A percentile compares a stretch with the other conserved stretches of the same genome.
phyloP scores from a whole-genome alignment of 2,797 vertebrate species.

The Coreius guichenoti region DNA sequence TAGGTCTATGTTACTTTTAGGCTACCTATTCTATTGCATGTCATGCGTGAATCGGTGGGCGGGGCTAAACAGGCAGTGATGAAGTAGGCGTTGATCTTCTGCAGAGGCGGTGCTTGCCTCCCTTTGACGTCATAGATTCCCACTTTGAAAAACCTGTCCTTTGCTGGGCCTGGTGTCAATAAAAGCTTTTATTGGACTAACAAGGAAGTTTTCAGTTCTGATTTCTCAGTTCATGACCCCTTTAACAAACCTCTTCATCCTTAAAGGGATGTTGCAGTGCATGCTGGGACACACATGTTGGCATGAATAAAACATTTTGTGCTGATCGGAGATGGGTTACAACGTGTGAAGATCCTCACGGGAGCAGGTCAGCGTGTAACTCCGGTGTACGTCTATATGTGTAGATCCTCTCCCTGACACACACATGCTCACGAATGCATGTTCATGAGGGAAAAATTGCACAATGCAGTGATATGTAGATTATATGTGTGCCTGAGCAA shows the following conservation, averaged over 20 bases:
- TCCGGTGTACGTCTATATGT: neutral
- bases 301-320: constrained; percentile 19
- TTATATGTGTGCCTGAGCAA: constrained; percentile 43
- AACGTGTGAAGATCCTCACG: neutral
- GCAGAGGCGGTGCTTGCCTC: no score
- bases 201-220: no score
- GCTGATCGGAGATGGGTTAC: neutral
- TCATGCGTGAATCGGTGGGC: no score
- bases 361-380: neutral
- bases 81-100: no score
- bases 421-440: neutral
- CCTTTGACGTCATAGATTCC: no score
- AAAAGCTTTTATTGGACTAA: no score
- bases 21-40: no score
- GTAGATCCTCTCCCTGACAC: neutral
- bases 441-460: neutral
- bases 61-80: no score
- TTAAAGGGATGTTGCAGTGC: constrained; percentile 23
- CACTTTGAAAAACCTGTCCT: no score
- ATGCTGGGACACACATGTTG: constrained; percentile 22
- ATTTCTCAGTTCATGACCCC: no score
- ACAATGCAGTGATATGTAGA: neutral
- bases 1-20: no score
- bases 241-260: neutral
- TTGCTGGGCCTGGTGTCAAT: no score